Conservation (phyloP, 1,140 invertebrate genomes). For the Lucilia cuprina region DNA sequence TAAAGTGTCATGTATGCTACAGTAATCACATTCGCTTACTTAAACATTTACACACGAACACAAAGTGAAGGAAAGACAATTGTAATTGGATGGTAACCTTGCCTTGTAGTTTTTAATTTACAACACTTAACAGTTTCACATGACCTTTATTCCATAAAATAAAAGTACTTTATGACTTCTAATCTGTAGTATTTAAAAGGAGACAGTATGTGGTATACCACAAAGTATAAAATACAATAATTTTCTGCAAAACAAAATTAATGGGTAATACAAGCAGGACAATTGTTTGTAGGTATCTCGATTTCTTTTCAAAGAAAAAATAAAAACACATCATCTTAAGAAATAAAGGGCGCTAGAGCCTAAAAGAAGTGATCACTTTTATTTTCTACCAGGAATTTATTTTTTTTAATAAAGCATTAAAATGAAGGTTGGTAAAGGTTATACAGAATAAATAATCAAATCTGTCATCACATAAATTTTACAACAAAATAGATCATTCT, state of each 20-base stretch:
- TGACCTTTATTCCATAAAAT: conserved; percentile 28
- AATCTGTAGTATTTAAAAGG: background rate
- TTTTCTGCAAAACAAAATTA: no score
- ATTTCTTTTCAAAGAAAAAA: no score
- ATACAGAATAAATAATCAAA: no score
- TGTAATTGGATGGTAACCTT: conserved; percentile 6
- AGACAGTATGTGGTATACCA: background rate
- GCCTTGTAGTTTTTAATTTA: conserved; percentile 18
- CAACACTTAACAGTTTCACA: conserved; percentile 30
- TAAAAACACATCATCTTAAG: no score
- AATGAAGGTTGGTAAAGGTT: no score
- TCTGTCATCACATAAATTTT: no score
- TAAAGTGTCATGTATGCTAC: background rate
- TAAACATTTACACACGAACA: background rate
- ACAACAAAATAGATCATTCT: no score
- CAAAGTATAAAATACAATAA: background rate
- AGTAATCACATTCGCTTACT: background rate
- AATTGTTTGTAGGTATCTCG: no score
- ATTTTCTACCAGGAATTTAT: no score
- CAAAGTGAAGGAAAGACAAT: background rate
- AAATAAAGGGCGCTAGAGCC: no score
- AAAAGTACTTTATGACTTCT: conserved; percentile 18
- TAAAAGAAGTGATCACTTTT: no score
- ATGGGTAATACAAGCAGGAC: background rate
- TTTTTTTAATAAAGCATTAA: no score